Conservation (phyloP, 2,888 invertebrate species). For the Cheilosia vulpina region DNA sequence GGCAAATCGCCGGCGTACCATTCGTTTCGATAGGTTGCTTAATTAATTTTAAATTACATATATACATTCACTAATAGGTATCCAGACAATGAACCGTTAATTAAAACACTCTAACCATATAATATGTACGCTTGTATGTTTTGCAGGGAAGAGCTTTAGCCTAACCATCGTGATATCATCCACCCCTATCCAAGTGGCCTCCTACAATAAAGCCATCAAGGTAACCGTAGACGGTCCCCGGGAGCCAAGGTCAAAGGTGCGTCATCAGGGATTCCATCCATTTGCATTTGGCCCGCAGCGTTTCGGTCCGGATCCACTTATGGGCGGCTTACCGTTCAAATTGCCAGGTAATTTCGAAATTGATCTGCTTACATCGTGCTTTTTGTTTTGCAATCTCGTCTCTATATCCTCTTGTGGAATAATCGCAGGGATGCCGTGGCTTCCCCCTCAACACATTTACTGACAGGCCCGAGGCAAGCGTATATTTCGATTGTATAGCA, state of each 20-base stretch:
- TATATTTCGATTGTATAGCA: slow-evolving; percentile 35
- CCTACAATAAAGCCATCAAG: slow-evolving; percentile 99
- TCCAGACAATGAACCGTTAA: slow-evolving; percentile 58
- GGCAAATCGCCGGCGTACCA: slow-evolving; percentile 13
- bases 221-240: slow-evolving; percentile 99
- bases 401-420: slow-evolving; percentile 13
- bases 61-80: slow-evolving; percentile 15
- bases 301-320: slow-evolving; percentile 92
- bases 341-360: slow-evolving; percentile 88
- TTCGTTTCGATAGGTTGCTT: slow-evolving; percentile 44
- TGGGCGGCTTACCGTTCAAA: slow-evolving; percentile 92
- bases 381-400: slow-evolving; percentile 4
- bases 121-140: slow-evolving; percentile 3
- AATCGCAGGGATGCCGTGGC: too few species aligned
- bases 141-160: slow-evolving; percentile 97
- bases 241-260: slow-evolving; percentile 97
- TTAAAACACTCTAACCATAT: slow-evolving; percentile 55
- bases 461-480: neutral
- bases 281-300: slow-evolving; percentile 94
- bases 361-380: slow-evolving; percentile 57
- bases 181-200: slow-evolving; percentile 96
- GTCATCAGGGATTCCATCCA: slow-evolving; percentile 94
- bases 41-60: slow-evolving; percentile 55
- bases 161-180: slow-evolving; percentile 97
- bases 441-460: too few species aligned